Base-by-base conservation (phyloP, 2,113 vertebrate species). In the Porphyrio hochstetteri region DNA sequence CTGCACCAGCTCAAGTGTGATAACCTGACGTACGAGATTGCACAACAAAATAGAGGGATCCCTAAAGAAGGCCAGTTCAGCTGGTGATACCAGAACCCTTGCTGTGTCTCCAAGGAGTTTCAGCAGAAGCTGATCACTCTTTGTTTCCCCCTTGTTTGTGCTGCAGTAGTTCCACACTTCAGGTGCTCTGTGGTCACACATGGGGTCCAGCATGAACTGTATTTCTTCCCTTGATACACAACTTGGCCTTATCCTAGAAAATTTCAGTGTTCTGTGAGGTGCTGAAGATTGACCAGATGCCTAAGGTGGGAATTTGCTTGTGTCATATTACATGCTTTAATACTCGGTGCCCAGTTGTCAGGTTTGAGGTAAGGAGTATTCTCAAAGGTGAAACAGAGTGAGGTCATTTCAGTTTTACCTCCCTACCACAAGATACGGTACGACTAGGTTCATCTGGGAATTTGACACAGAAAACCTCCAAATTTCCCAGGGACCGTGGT, bases 121-220 rank as follows among this genome's bases (percentile, higher is more conserved):
- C 55, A 27, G 59, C 48, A 72, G 28, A 53, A 44, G 12, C 16
- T 33, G 24, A 38, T 28, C 35, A 18, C 52, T 46, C 69, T n/a
- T 11, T 16, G 23, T 14, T 55, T 38, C 27, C 48, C 29, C 20
- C 53, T 55, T 70, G 60, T 35, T 77, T 3, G 0, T 44, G 75
- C 55, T 86, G 61, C 50, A 77, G 4, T 5, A 14, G 10, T 17
- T 90, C 68, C 42, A 33, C 14, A 2, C 6, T n/a, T 50, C 38
- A 90, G 44, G 20, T 65, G 33, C 0, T 0, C 33, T 27, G 36
- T 56, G 36, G 33, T 63, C 60, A 25, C 7, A 40, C 19, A 17
- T 11, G 56, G 29, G 24, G 61, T 71, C 38, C 53, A 53, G 63
- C 50, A 50, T 0, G 0, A 56, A 19, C 44, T 21, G 7, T 3